Base-by-base conservation (phyloP, 2,797 vertebrate species). In the Poecile montanus region DNA sequence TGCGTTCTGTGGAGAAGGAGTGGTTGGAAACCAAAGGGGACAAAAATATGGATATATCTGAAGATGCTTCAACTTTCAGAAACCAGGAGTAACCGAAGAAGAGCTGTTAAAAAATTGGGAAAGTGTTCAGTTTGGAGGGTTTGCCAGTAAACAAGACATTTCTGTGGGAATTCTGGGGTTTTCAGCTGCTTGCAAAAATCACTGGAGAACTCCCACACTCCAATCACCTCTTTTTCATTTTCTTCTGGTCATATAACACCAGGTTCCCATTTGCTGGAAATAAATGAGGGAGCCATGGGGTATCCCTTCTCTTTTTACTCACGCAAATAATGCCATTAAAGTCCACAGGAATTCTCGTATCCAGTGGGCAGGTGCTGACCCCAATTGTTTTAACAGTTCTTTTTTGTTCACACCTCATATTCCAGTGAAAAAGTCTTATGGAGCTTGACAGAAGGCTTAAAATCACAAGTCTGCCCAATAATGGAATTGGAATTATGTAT, bases 301-400 rank as follows among this genome's bases (percentile, higher is more conserved):
- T 78, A 85, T 79, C 58, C 75, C 68, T 87, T 77, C 75, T 93
- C 91, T 44, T 73, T 95, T 91, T 84, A 84, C 89, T 88, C 94
- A 70, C 0, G 0, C 48, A 90, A 94, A 93, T 93, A 90, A 91
- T 79, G 87, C 88, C 76, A 86, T 94, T 96, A 94, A 95, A 94
- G 88, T 93, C 94, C 93, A 89, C 91, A 94, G 94, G 95, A 96
- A 92, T 73, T 89, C 93, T 76, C 1, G 1, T 78, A 95, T 78
- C 93, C 94, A 95, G 81, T 94, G 93, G 75, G 93, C 91, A 95
- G 94, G 94, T 88, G 94, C 77, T 95, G 96, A 95, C 92, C 94
- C 89, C 91, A 96, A 94, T 96, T 93, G 94, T 96, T 96, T 96
- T 89, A 95, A 94, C 92, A 92, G 82, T 93, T 88, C 91, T 91